phyloP scores from a whole-genome alignment of 2,113 vertebrate species.

The Tragelaphus scriptus region DNA sequence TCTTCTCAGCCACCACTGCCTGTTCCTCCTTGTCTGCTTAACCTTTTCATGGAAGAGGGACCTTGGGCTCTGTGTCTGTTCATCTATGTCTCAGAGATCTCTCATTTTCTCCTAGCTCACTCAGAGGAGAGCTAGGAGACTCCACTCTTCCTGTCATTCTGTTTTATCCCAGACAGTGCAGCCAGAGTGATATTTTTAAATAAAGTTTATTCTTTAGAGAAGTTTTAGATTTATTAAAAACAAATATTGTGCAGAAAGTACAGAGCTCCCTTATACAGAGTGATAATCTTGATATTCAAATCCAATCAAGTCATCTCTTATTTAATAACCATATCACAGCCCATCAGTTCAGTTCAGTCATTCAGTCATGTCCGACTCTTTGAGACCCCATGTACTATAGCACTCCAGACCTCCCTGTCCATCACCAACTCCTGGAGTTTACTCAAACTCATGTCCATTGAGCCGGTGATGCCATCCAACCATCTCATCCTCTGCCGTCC shows the following conservation, averaged over 20 bases:
- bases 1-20: background rate
- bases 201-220: background rate
- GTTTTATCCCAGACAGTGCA: background rate
- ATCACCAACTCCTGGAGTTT: background rate
- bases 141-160: background rate
- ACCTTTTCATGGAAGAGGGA: background rate
- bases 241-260: background rate
- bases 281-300: background rate
- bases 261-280: background rate
- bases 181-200: background rate
- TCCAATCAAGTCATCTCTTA: background rate
- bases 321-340: background rate
- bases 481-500: background rate
- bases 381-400: rapidly evolving
- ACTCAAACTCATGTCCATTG: background rate
- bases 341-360: background rate
- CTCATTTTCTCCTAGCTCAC: background rate
- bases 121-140: background rate
- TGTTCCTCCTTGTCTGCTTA: background rate
- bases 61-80: background rate
- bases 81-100: background rate
- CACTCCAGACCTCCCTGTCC: background rate
- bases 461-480: background rate
- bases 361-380: background rate
- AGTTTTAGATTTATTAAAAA: background rate